Conservation (phyloP, 2,797 vertebrate species). For the Peromyscus eremicus region DNA sequence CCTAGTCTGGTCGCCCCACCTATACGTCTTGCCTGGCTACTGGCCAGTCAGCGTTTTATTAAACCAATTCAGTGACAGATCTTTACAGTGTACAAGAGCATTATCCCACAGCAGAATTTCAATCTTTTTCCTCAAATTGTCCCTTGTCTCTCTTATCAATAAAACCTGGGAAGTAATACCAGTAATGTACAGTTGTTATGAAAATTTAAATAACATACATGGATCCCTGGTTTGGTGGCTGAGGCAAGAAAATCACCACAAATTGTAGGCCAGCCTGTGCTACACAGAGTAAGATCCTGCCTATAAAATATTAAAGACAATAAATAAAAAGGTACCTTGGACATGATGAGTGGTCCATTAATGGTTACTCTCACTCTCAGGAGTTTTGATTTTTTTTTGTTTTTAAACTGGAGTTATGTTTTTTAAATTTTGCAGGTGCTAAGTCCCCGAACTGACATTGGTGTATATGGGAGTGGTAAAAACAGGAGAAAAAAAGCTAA, state of each 20-base stretch:
- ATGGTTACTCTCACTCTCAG: slow-evolving; percentile 30
- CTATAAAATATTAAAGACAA: background rate
- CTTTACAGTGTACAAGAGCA: too few species aligned
- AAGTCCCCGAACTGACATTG: slow-evolving; percentile 96
- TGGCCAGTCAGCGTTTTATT: too few species aligned
- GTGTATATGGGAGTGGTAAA: slow-evolving; percentile 96
- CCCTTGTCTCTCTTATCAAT: slow-evolving; percentile 35
- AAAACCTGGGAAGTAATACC: background rate
- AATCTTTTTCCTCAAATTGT: slow-evolving; percentile 30
- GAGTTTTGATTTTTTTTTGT: background rate
- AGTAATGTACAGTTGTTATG: background rate
- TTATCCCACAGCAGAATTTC: too few species aligned
- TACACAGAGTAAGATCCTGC: background rate
- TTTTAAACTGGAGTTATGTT: slow-evolving; percentile 43
- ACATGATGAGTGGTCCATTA: background rate
- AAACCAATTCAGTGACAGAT: too few species aligned
- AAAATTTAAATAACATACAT: background rate
- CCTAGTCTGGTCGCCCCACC: too few species aligned
- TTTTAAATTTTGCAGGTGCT: slow-evolving; percentile 91
- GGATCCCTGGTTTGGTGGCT: background rate
- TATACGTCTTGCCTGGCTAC: too few species aligned
- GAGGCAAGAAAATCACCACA: background rate
- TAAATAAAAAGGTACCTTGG: background rate
- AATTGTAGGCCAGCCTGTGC: background rate
- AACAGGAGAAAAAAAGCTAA: slow-evolving; percentile 96